Evolutionary conservation across 2,888 invertebrate genomes (phyloP).

Genomic region (Serripes groenlandicus): DNA sequence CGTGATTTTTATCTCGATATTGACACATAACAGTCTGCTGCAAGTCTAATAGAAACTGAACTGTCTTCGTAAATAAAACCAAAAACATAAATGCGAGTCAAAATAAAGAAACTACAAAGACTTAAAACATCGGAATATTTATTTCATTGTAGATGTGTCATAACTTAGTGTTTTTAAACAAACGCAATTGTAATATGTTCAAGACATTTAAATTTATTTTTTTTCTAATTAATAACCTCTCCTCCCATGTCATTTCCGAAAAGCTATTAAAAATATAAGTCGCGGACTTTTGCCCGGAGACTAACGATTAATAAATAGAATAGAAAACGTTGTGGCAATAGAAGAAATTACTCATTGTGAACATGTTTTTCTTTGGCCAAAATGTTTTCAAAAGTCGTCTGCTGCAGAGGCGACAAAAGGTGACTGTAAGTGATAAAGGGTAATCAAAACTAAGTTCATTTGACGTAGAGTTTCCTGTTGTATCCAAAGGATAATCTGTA

Average conservation of each 20-base stretch:
- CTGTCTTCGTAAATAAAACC: too few relatives aligned
- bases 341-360: not conserved
- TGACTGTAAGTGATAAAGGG: not conserved
- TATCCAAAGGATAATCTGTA: not conserved
- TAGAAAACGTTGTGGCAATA: not conserved
- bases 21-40: too few relatives aligned
- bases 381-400: not conserved
- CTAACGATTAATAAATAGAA: not conserved
- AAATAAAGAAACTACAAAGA: too few relatives aligned
- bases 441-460: not conserved
- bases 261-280: not conserved
- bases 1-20: too few relatives aligned
- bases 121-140: not conserved
- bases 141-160: not conserved
- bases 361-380: not conserved
- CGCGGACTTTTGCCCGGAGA: not conserved
- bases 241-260: too few relatives aligned
- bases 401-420: too few relatives aligned
- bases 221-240: too few relatives aligned
- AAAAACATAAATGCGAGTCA: too few relatives aligned
- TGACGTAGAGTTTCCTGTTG: not conserved
- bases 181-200: not conserved
- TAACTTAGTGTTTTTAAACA: not conserved
- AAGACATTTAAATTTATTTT: too few relatives aligned
- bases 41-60: too few relatives aligned